Percentiles rank a stretch among this genome's conserved stretches.
Conservation (phyloP, 2,113 vertebrate genomes). For the Mystacornis crossleyi region DNA sequence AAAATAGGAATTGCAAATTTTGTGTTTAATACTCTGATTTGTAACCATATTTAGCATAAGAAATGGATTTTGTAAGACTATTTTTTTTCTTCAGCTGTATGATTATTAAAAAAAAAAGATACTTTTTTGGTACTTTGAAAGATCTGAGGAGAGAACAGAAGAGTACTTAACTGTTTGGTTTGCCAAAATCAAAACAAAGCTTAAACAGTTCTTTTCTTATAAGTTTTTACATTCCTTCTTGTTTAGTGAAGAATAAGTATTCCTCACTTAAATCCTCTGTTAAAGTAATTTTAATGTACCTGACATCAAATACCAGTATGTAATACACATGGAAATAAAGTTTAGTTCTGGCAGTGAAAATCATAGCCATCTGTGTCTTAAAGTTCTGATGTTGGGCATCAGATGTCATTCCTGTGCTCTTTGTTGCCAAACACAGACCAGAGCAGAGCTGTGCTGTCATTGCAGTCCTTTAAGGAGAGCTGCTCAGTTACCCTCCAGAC, state of each 20-base stretch:
- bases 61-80: constrained; percentile 70
- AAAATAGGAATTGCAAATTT: constrained; percentile 63
- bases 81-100: constrained; percentile 68
- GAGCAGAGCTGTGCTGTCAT: neutral
- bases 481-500: neutral
- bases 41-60: constrained; percentile 72
- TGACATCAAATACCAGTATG: constrained; percentile 73
- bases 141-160: constrained; percentile 66
- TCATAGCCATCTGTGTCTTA: constrained; percentile 67
- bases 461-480: neutral
- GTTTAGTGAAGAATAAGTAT: constrained; percentile 67
- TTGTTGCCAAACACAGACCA: neutral
- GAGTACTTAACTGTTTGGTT: constrained; percentile 68
- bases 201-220: constrained; percentile 66
- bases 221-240: constrained; percentile 80
- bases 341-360: constrained; percentile 80
- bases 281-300: constrained; percentile 75
- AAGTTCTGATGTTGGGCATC: constrained; percentile 17
- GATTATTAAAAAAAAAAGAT: constrained; percentile 48
- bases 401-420: neutral
- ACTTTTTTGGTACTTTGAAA: constrained; percentile 70
- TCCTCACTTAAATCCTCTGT: constrained; percentile 76
- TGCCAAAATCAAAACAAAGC: constrained; percentile 72
- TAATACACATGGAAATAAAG: constrained; percentile 82
- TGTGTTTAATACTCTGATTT: constrained; percentile 76